Percentiles rank a stretch among this genome's conserved stretches.
Conservation (phyloP, 1,140 invertebrate species). For the Cataglyphis hispanica region DNA sequence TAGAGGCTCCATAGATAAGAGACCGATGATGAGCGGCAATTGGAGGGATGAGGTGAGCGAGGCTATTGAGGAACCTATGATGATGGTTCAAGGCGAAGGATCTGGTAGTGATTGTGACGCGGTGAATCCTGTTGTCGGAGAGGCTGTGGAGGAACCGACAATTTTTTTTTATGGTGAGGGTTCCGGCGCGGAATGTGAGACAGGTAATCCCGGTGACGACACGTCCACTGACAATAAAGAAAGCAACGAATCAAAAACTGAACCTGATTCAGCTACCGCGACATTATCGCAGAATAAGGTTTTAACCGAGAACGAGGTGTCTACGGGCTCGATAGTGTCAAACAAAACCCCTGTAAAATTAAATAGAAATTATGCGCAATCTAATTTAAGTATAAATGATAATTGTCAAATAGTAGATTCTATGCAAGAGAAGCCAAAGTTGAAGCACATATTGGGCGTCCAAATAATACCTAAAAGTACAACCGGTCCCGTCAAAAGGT, state of each 20-base stretch:
- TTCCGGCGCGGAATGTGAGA: constrained; percentile 90
- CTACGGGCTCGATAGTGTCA: constrained; percentile 55
- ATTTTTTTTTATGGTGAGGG: constrained; percentile 91
- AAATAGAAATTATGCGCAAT: constrained; percentile 73
- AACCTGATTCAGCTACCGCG: constrained; percentile 71
- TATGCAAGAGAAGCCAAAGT: constrained; percentile 79
- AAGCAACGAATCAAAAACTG: constrained; percentile 80
- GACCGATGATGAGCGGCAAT: constrained; percentile 71
- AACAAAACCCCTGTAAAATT: constrained; percentile 70
- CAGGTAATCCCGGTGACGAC: constrained; percentile 88
- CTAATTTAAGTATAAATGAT: constrained; percentile 73
- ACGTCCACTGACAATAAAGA: constrained; percentile 79
- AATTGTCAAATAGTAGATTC: constrained; percentile 74
- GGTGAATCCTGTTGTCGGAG: constrained; percentile 86
- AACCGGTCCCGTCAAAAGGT: constrained; percentile 79
- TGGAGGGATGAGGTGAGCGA: constrained; percentile 88
- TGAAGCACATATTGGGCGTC: constrained; percentile 84
- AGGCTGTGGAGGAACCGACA: constrained; percentile 91
- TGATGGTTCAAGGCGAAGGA: constrained; percentile 91
- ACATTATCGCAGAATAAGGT: constrained; percentile 77
- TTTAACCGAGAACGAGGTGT: constrained; percentile 82
- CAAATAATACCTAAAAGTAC: constrained; percentile 82
- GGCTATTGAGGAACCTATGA: constrained; percentile 91
- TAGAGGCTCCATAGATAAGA: constrained; percentile 79
- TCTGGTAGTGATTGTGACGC: constrained; percentile 91